A percentile compares a stretch with the other conserved stretches of the same genome.
phyloP scores from a whole-genome alignment of 2,113 vertebrate species.

The Struthidea cinerea region DNA sequence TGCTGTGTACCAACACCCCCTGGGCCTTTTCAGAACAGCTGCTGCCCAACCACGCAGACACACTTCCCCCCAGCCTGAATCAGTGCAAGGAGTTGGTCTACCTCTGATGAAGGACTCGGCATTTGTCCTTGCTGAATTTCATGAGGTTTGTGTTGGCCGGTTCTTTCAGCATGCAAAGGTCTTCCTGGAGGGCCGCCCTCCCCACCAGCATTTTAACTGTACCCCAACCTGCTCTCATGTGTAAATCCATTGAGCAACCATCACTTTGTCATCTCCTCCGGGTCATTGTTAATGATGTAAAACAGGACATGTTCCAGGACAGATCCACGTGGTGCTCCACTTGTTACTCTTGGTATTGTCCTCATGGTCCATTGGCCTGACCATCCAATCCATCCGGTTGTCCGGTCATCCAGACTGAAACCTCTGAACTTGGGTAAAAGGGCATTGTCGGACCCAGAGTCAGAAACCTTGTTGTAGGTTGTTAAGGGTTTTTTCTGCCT shows the following conservation, averaged over 20 bases:
- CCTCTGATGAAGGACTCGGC: not conserved
- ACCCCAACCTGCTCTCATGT: not conserved
- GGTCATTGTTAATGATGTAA: not conserved
- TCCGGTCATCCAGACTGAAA: not conserved
- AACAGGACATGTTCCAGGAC: not conserved
- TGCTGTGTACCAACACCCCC: not conserved
- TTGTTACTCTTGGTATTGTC: not conserved
- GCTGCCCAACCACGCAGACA: not conserved
- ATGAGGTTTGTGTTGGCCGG: not conserved
- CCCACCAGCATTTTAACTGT: not conserved
- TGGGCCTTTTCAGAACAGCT: not conserved
- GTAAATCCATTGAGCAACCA: not conserved
- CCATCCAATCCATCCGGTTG: rapidly evolving
- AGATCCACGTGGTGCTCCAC: not conserved
- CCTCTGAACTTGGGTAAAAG: not conserved
- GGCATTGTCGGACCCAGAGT: not conserved
- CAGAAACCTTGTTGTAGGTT: not conserved
- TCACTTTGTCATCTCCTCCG: not conserved
- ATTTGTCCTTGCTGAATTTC: not conserved
- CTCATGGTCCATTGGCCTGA: not conserved
- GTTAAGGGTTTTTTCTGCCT: not conserved
- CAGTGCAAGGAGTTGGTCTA: not conserved
- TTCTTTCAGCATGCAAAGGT: not conserved
- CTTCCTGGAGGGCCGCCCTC: not conserved
- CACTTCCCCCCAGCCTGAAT: not conserved